A percentile compares a stretch with the other conserved stretches of the same genome.
Conservation (phyloP, 2,888 invertebrate species). For the Dione juno region DNA sequence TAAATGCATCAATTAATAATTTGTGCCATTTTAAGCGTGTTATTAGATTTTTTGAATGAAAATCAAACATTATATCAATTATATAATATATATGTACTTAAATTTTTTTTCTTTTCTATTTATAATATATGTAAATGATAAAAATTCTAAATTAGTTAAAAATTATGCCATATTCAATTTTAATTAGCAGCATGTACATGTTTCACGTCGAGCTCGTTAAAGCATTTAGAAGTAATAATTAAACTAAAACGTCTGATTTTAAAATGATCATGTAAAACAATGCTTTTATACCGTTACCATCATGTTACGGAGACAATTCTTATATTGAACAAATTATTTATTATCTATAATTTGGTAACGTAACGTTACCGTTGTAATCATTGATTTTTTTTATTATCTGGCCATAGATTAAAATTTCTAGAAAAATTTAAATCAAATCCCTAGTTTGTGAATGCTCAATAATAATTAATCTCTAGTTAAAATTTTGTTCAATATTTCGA, state of each 20-base stretch:
- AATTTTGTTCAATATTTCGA: slow-evolving; percentile 59
- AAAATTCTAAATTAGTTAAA: neutral
- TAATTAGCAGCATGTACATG: neutral
- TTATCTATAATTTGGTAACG: slow-evolving; percentile 3
- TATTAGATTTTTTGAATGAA: too few relatives aligned
- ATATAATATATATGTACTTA: too few relatives aligned
- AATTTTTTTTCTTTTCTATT: neutral
- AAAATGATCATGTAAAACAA: neutral
- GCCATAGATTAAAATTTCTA: neutral
- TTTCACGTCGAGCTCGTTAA: neutral
- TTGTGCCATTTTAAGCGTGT: slow-evolving; percentile 35
- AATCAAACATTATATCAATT: too few relatives aligned
- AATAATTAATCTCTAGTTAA: slow-evolving; percentile 38
- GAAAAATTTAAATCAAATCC: slow-evolving; percentile 11
- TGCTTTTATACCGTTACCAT: neutral
- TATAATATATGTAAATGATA: neutral
- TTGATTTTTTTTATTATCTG: neutral
- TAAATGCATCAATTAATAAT: slow-evolving; percentile 36
- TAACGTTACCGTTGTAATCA: neutral
- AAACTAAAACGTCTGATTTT: neutral
- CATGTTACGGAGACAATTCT: neutral
- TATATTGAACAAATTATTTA: neutral
- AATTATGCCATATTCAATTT: neutral
- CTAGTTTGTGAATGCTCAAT: slow-evolving; percentile 42
- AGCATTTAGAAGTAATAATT: neutral